A percentile compares a stretch with the other conserved stretches of the same genome.
These are phyloP conservation scores for Apamea monoglypha DNA, from an alignment of 2,888 invertebrate genomes.

Conservation along the genomic window DNA sequence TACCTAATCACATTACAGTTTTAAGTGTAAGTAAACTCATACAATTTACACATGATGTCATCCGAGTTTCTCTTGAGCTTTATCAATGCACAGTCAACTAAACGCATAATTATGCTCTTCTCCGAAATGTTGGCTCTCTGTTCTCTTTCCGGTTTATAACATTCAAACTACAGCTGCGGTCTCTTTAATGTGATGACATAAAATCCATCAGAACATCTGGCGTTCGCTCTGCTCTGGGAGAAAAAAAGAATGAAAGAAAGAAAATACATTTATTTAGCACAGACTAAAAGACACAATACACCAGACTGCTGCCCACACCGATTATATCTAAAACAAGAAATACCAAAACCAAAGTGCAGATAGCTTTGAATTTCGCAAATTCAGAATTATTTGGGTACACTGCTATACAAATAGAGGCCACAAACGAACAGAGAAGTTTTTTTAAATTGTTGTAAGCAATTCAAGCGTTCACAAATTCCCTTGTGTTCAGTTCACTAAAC, in stretches of 20 bases:
- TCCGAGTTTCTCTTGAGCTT: conserved; percentile 31
- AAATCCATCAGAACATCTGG: conserved; percentile 12
- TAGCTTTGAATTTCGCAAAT: background rate
- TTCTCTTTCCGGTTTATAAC: conserved; percentile 45
- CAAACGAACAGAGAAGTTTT: conserved; percentile 12
- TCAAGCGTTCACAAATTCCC: conserved; percentile 38
- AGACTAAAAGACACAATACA: too few relatives aligned
- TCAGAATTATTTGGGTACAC: background rate
- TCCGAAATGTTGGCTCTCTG: background rate
- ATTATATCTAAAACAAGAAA: background rate
- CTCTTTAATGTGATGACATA: conserved; percentile 16
- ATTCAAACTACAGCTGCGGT: conserved; percentile 20
- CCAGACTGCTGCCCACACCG: background rate
- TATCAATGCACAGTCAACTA: conserved; percentile 19
- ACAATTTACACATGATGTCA: conserved; percentile 16
- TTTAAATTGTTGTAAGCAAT: conserved; percentile 36
- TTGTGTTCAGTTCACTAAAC: conserved; percentile 68
- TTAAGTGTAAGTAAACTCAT: background rate
- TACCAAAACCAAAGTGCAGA: too few relatives aligned
- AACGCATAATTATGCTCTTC: conserved; percentile 6
- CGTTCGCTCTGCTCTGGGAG: background rate
- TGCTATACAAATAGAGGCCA: background rate
- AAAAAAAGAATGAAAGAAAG: too few relatives aligned
- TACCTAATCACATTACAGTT: background rate
- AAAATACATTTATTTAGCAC: too few relatives aligned